These are phyloP conservation scores for Mesocricetus auratus DNA, from an alignment of 2,113 vertebrate genomes.

Conservation along the genomic window DNA sequence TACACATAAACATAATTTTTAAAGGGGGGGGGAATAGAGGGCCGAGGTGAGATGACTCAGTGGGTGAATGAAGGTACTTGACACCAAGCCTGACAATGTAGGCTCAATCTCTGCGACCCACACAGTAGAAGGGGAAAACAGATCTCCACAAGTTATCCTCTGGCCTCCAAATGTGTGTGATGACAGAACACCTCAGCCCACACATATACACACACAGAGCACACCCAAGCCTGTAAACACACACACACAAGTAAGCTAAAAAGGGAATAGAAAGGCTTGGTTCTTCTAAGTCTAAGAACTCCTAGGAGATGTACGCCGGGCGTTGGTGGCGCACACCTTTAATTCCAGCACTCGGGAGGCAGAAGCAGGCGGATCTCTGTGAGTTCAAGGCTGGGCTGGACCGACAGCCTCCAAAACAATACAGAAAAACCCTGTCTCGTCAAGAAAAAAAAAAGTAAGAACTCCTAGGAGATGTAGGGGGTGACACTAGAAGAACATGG, in stretches of 20 bases:
- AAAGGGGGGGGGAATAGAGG: not conserved
- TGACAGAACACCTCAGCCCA: not conserved
- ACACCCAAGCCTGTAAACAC: too few relatives aligned
- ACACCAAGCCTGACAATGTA: not conserved
- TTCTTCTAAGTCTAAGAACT: not conserved
- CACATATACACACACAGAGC: too few relatives aligned
- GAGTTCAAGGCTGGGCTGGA: too few relatives aligned
- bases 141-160: not conserved
- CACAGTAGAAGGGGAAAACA: not conserved
- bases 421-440: too few relatives aligned
- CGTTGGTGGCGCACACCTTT: too few relatives aligned
- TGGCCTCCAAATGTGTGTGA: not conserved
- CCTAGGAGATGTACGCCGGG: too few relatives aligned
- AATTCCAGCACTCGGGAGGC: too few relatives aligned
- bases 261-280: not conserved
- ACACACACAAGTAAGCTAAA: not conserved
- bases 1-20: not conserved
- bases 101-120: not conserved
- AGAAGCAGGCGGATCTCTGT: too few relatives aligned
- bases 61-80: not conserved
- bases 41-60: not conserved
- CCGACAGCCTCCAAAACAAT: too few relatives aligned
- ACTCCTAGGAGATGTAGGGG: too few relatives aligned
- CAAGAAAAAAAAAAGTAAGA: too few relatives aligned
- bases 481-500: too few relatives aligned